Evolutionary conservation across 1,140 invertebrate genomes (phyloP), one percentile per base, ranked within the genome.

Genomic region (Heterodera schachtii): DNA sequence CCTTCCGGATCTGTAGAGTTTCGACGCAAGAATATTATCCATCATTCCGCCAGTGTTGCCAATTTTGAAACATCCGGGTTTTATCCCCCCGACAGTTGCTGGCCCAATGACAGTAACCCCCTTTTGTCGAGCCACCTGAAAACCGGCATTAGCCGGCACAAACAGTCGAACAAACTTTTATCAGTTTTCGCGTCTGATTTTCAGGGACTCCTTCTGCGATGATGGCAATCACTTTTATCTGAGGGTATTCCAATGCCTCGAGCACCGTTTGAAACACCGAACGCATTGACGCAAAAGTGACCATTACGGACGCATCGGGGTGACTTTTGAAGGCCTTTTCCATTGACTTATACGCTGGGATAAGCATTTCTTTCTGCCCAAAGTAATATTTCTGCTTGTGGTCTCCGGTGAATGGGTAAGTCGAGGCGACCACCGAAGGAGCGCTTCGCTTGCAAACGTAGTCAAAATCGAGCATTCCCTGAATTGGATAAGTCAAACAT

Each of bases 341-440:
- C 95, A 99, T 97, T 89, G 95, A 95, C 88, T 97, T 98, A 91
- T 98, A 99, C 1, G 98, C 96, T 82, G 94, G 94, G 90, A 98
- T 94, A 8, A 98, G 93, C 69, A 98, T 94, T 91, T 99, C 97
- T 90, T 98, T 98, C 91, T 99, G 97, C 1, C 97, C 98, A 94
- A 97, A 99, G 90, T 99, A 99, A 91, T 96, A 99, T 91, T 99
- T 99, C 90, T 98, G 96, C 89, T 98, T 98, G 90, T 99, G 97
- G 91, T 99, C 96, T 1, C 96, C 97, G 5, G 96, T 98, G 90
- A 96, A 98, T 4, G 98, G 98, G 91, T 99, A 99, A 16, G 98
- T 95, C 88, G 98, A 95, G 47, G 96, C 97, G 5, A 95, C 96
- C 1, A 99, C 93, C 57, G 93, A 93, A 4, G 92, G 92, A 86